Base-by-base conservation (phyloP, 2,888 invertebrate genomes). In the Cantharis nigra region DNA sequence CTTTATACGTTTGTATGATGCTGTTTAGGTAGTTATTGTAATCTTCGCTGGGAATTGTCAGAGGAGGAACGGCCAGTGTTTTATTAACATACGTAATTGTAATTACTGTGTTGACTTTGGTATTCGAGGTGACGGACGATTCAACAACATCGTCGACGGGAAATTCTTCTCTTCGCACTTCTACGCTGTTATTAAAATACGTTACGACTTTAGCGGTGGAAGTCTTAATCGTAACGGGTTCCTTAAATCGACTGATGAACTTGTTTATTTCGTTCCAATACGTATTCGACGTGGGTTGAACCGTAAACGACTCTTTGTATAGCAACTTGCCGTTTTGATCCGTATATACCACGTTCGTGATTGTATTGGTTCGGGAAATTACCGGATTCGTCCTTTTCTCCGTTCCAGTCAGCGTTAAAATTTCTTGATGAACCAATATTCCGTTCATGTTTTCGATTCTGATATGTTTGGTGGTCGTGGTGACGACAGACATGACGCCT, bases 181-280 rank as follows among this genome's bases (percentile, higher is more conserved):
- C 76, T 23, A 63, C 28, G 9, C 73, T 75, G 18, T 78, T 69
- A 10, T 69, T 26, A 18, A 63, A 67, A 30, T 78, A 73, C 9
- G 65, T 73, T 3, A 63, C 33, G 3, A 76, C 28, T 72, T 78
- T 73, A 62, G 2, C 33, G 11, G 26, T 73, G 14, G 28, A 67
- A 10, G 30, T 73, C 9, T 63, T 20, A 30, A 78, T 69, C 0
- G 70, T 71, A 9, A 75, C 69, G 11, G 73, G 71, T 33, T 63
- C 65, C 16, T 69, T 23, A 64, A 70, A 76, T 10, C 67, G 30
- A 14, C 63, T 65, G 2, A 69, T 14, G 18, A 76, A 62, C 69
- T 75, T 69, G n/a, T 73, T 69, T 14, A 78, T 26, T 63, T 70
- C 23, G 70, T 78, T 73, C 78, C 78, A 78, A 49, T 75, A 78